Evolutionary conservation across 2,797 vertebrate species (phyloP).

Genomic region (Gambusia yucatana): DNA sequence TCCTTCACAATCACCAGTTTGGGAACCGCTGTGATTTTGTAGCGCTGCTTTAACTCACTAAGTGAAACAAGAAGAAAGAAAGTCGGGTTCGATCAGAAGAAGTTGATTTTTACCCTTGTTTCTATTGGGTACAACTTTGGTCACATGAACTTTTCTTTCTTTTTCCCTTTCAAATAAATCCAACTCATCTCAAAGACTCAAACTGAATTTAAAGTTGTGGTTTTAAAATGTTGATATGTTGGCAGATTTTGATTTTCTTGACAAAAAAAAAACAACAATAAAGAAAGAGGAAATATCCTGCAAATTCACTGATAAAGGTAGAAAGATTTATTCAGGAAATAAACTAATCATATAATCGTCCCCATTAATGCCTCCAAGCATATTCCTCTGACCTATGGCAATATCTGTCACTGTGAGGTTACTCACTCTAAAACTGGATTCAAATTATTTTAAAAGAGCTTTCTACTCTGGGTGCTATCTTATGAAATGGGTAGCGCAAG

Average conservation of each 20-base stretch:
- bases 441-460: neutral
- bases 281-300: neutral
- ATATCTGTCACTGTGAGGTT: neutral
- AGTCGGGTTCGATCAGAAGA: neutral
- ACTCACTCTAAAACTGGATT: neutral
- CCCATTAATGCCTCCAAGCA: neutral
- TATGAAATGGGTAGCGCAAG: neutral
- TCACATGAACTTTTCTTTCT: neutral
- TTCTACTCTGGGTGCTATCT: neutral
- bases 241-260: neutral
- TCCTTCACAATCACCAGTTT: slow-evolving; percentile 95
- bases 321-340: neutral
- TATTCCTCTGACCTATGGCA: neutral
- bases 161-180: neutral
- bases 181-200: neutral
- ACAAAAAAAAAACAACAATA: neutral
- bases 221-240: neutral
- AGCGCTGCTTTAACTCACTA: slow-evolving; percentile 93
- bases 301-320: neutral
- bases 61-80: neutral
- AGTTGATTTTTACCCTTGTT: neutral
- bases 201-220: neutral
- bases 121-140: neutral
- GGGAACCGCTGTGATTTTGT: slow-evolving; percentile 90
- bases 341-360: neutral